A percentile compares a stretch with the other conserved stretches of the same genome.
phyloP scores from a whole-genome alignment of 2,113 vertebrate species.

The Pimephales promelas region DNA sequence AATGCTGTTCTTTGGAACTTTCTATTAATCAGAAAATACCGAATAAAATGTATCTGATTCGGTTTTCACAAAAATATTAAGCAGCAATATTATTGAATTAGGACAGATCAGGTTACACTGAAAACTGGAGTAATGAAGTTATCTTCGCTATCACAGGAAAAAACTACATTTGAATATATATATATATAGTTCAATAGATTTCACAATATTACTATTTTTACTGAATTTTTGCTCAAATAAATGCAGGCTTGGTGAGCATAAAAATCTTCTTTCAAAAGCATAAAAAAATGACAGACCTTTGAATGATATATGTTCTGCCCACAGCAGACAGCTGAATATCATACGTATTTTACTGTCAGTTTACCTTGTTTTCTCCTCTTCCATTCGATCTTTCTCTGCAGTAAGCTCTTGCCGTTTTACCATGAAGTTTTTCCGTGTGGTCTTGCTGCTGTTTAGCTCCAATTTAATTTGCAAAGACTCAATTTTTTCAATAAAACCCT shows the following conservation, averaged over 20 bases:
- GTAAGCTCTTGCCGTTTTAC: slow-evolving; percentile 83
- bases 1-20: background rate
- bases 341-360: background rate
- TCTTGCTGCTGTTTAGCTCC: slow-evolving; percentile 76
- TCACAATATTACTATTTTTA: background rate
- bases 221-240: background rate
- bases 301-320: background rate
- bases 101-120: background rate
- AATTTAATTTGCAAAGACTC: slow-evolving; percentile 84
- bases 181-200: background rate
- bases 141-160: background rate
- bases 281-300: background rate
- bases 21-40: background rate
- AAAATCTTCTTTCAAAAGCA: background rate
- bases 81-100: background rate
- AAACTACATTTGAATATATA: background rate
- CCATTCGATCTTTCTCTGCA: slow-evolving; percentile 80
- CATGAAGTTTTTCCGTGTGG: slow-evolving; percentile 78
- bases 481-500: slow-evolving; percentile 79
- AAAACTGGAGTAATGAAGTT: background rate
- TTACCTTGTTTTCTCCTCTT: slow-evolving; percentile 80
- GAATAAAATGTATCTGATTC: background rate
- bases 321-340: background rate
- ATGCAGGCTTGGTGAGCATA: background rate
- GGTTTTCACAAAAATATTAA: background rate